These are phyloP conservation scores for Rhinichthys osculus DNA, from an alignment of 2,797 vertebrate species.

Conservation along the genomic window DNA sequence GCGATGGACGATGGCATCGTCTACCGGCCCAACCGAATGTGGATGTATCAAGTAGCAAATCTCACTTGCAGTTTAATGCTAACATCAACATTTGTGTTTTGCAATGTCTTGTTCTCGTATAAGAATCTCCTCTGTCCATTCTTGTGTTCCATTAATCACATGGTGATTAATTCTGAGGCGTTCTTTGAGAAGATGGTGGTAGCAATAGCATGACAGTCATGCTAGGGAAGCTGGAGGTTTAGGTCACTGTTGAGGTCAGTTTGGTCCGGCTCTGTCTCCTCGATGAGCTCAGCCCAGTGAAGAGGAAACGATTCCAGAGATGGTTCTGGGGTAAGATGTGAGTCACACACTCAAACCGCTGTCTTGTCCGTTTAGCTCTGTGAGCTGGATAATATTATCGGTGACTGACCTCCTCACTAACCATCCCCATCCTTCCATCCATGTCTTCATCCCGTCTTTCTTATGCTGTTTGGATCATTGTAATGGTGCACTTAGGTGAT, in stretches of 20 bases:
- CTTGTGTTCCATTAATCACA: not conserved
- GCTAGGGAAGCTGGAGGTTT: slow-evolving; percentile 29
- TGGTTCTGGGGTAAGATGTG: slow-evolving; percentile 58
- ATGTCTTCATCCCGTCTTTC: not conserved
- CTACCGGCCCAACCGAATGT: not conserved
- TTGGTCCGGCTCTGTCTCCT: slow-evolving; percentile 25
- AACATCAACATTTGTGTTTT: not conserved
- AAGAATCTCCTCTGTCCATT: not conserved
- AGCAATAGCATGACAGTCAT: slow-evolving; percentile 46
- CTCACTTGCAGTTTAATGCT: not conserved
- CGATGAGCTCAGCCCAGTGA: slow-evolving; percentile 39
- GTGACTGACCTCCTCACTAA: slow-evolving; percentile 25
- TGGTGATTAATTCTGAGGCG: not conserved
- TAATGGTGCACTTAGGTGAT: not conserved
- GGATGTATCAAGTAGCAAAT: not conserved
- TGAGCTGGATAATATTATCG: slow-evolving; percentile 67
- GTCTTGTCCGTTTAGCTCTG: slow-evolving; percentile 47
- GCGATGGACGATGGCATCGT: no score
- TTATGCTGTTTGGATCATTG: not conserved
- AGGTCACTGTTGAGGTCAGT: slow-evolving; percentile 20
- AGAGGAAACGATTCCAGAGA: slow-evolving; percentile 46
- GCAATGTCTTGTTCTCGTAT: not conserved
- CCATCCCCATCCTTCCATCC: not conserved
- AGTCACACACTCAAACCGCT: slow-evolving; percentile 68
- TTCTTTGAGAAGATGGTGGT: slow-evolving; percentile 12